Base-by-base conservation (phyloP, 2,113 vertebrate genomes). In the Speoplatyrhinus poulsoni region DNA sequence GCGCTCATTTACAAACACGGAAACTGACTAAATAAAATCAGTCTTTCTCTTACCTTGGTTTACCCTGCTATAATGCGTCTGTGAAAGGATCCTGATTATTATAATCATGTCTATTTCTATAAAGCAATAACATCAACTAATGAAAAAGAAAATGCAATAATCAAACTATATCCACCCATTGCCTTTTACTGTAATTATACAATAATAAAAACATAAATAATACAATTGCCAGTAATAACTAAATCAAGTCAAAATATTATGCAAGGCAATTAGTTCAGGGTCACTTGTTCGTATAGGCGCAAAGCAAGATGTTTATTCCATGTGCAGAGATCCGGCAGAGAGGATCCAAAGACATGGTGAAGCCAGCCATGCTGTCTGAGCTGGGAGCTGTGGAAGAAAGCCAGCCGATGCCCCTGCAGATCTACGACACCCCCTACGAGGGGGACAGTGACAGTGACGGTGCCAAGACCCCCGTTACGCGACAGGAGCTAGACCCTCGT, bases 281-380 rank as follows among this genome's bases (percentile, higher is more conserved):
- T 19, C 19, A 19, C 12, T 49, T 8, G 8, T 49, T 49, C 9
- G 12, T 26, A 3, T 26, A 26, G 26, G 36, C 36, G 7, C 36
- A 41, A 6, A 41, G 4, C 4, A 6, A 41, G 7, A 41, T 6
- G 36, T 41, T 41, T 26, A 26, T 26, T 41, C 7, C 36, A 41
- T 41, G 56, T 59, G 5, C 83, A 95, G 95, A 96, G 82, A 96
- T 97, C 32, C 88, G 95, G 48, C 91, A 94, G 0, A 85, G 95
- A 0, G 95, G 95, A 8, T 96, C 95, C 73, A 96, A 95, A 73
- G 95, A 97, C 65, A 93, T 94, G 2, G 83, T 96, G 77, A 95
- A 94, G 81, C 90, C 93, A 26, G 87, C 93, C 3, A 90, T 92
- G 80, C 73, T 93, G 76, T 86, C 92, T 17, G 94, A 95, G 72